Evolutionary conservation across 1,140 invertebrate genomes (phyloP), one percentile per base, ranked within the genome.

Genomic region (Dendroctonus ponderosae): DNA sequence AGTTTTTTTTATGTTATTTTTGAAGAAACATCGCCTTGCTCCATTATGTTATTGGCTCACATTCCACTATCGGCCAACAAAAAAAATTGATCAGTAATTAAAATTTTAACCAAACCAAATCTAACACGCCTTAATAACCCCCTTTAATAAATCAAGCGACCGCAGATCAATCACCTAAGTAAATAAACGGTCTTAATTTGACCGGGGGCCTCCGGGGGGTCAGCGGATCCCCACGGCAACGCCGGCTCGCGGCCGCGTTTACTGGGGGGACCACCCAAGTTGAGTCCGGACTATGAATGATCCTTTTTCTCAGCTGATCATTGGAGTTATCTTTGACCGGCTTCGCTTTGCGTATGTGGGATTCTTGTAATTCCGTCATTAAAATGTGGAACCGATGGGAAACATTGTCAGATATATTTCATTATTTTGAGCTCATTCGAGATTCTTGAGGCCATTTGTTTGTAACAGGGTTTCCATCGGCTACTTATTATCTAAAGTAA

Each of bases 161-260:
- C 58, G 44, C 58, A 60, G 58, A 60, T 60, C 58, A 60, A 60
- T 60, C 58, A 60, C 58, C 58, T 49, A 60, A 60, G 58, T 60
- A 60, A 60, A 60, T 60, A 60, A 60, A 60, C 58, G 58, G 43
- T 60, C 58, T 60, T 60, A 60, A 60, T 60, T 60, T 60, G 58
- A 49, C 43, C 58, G 44, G 26, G 37, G 26, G 58, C 58, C 26
- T 46, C 58, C 43, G 53, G 58, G 58, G 58, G 58, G 44, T 60
- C 58, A 60, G 46, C 43, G 58, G 46, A 49, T 15, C 58, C 58
- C 43, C 58, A 48, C 58, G 58, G 58, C 58, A 48, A 40, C 39
- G 42, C 42, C 56, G 40, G 37, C 56, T 56, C 26, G 53, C 53
- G 53, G 53, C 15, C 53, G 53, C 26, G 39, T 58, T 43, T 58